Base-by-base conservation (phyloP, 2,888 invertebrate genomes). In the Creontiades dilutus region DNA sequence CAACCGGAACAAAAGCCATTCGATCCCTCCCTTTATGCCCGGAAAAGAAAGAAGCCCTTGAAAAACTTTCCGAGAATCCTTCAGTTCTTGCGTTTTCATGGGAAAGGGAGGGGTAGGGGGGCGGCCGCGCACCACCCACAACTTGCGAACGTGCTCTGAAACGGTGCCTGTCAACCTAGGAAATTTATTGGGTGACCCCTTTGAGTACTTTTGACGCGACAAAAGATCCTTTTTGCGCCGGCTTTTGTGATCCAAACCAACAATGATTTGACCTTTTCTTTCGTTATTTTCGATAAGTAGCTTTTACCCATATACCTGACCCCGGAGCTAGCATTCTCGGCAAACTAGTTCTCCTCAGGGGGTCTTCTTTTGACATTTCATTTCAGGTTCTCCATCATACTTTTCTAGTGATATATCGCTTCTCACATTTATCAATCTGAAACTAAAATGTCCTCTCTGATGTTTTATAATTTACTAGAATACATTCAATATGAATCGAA, bases 121-220 rank as follows among this genome's bases (percentile, higher is more conserved):
- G 37, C 16, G 5, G 1, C 5, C 52, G 52, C 16, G 11, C 52
- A 52, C 23, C 68, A 68, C 68, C 68, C 68, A 19, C 61, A 61
- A 37, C 37, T 11, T 14, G n/a, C 57, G 68, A 23, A 68, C 68
- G 68, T 68, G 68, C 68, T 13, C 68, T 12, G 27, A 68, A 52
- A 68, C 23, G 68, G 23, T 68, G 0, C 68, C 23, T 68, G 68
- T 68, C 68, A 68, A 68, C 68, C 68, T 7, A 12, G 12, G 68
- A 68, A 68, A 68, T 68, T 68, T 68, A 68, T 23, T 68, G 68
- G 68, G 68, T 68, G 68, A 68, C 68, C 68, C 57, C 68, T 68
- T 68, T 68, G 68, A 68, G 27, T 23, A 68, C 68, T 68, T 68
- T 23, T 68, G 68, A 68, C 68, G 68, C 27, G 68, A 68, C 68